Base-by-base conservation (phyloP, 2,888 invertebrate species). In the Amiota communis region DNA sequence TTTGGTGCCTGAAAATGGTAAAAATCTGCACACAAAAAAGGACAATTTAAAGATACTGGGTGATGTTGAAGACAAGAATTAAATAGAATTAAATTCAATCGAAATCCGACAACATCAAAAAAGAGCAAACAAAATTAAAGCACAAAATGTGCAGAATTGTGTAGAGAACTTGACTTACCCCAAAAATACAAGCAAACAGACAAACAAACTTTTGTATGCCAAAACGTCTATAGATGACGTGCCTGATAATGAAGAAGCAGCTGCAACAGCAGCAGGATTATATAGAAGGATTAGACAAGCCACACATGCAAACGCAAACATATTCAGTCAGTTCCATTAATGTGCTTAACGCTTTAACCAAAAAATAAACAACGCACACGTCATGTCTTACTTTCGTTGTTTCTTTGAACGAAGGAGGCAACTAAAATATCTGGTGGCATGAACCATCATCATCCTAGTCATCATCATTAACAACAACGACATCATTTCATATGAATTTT, bases 291-390 rank as follows among this genome's bases (percentile, higher is more conserved):
- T 53, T 12, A 53, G n/a, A 53, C 1, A 6, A 53, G 4, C n/a
- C n/a, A 53, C 53, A 53, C 12, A 53, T 4, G 53, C 53, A 53
- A 12, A 53, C 53, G n/a, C 53, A 53, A 53, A 53, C 12, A n/a
- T 53, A 53, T n/a, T n/a, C 12, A 63, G 17, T 36, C 13, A 13
- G 23, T 36, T 17, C 13, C 12, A n/a, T 63, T 11, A 23, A 63
- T 36, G 63, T 36, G 63, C 63, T 63, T 63, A 63, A 36, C 63
- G 12, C 8, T 36, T 17, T 36, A 36, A 36, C 36, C 36, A 36
- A 10, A 11, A 63, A 63, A 63, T 63, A 63, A 36, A 53, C 12
- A 9, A 63, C 63, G 1, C 63, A 63, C 11, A 63, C 8, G 63
- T 46, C 63, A 63, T 23, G 23, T 23, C 23, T 63, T 11, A 1